Evolutionary conservation across 2,113 vertebrate species (phyloP).

Genomic region (Scomber japonicus): DNA sequence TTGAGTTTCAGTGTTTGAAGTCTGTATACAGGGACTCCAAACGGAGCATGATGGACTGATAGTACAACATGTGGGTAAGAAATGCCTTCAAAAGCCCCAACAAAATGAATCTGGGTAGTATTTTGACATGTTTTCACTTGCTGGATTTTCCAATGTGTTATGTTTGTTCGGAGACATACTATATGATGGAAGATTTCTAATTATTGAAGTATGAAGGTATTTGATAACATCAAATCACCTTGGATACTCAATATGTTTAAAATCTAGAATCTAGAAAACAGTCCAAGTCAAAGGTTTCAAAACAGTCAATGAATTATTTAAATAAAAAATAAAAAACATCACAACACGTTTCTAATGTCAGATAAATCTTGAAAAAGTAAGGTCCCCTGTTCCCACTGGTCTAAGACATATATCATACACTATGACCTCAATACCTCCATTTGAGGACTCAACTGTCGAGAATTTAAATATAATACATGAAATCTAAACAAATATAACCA

Average conservation of each 20-base stretch:
- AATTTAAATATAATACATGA: no score
- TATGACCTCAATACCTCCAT: not conserved
- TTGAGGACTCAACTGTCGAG: not conserved
- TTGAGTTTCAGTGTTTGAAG: no score
- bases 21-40: no score
- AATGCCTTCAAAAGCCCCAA: no score
- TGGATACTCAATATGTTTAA: not conserved
- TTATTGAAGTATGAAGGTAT: not conserved
- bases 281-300: not conserved
- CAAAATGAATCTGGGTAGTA: not conserved
- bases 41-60: no score
- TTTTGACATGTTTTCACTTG: conserved; percentile 4
- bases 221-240: not conserved
- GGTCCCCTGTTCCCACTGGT: no score
- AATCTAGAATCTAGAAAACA: not conserved
- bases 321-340: no score
- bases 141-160: not conserved
- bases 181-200: not conserved
- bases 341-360: not conserved
- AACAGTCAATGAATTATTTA: not conserved
- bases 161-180: not conserved
- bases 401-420: not conserved
- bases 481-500: no score
- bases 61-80: no score
- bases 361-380: not conserved